Base-by-base conservation (phyloP, 2,888 invertebrate species). In the Molanna angustata region DNA sequence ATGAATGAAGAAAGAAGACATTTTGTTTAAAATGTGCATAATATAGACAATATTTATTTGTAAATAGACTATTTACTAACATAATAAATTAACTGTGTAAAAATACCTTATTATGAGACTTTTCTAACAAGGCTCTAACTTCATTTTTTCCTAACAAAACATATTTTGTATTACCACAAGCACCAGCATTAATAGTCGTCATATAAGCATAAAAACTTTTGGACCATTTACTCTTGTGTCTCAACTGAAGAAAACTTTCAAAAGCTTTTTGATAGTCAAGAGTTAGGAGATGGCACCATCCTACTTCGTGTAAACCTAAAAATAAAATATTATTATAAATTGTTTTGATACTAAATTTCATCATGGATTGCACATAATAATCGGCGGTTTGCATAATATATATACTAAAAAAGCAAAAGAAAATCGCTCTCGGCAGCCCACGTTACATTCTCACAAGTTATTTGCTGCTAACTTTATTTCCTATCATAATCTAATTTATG, bases 231-330 rank as follows among this genome's bases (percentile, higher is more conserved):
- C 83, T 83, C 50, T 80, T 76, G 44, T 74, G 70, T 59, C 77
- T 79, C 41, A 86, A 68, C 60, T 78, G 75, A 7, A 69, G 63
- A 61, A 83, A 80, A 27, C 76, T 75, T 39, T 64, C 65, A 61
- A 74, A 70, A 2, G 81, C 78, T 56, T 77, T 70, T 14, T 67
- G 66, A 69, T 80, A 85, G 61, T 81, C 77, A 54, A 85, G 67
- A 55, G 78, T 75, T 58, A 85, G 80, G 33, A 85, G 64, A 62
- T 82, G 75, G 63, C 84, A 84, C 85, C 85, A 85, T 44, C 82
- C 84, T 44, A 84, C 79, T 67, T 85, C 84, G 58, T 73, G 72
- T 18, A 69, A 60, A 16, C 60, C 57, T 57, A 11, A 33, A 33
- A 33, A n/a, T 13, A 16, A 14, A 37, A 37, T 35, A n/a, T n/a